A percentile compares a stretch with the other conserved stretches of the same genome.
phyloP scores from a whole-genome alignment of 1,140 invertebrate species.

The Diploscapter pachys region DNA sequence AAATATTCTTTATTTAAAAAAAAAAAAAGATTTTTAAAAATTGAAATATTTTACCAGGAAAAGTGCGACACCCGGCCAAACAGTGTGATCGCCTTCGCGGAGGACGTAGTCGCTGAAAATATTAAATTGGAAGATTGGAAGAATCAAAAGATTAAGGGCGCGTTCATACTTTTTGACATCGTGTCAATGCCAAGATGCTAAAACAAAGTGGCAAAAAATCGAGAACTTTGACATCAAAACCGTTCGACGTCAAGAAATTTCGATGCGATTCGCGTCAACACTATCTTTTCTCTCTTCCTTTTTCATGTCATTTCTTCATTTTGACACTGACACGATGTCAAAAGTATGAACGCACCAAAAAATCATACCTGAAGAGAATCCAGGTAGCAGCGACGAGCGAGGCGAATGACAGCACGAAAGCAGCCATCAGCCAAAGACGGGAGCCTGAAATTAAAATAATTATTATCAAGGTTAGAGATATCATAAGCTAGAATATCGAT shows the following conservation, averaged over 20 bases:
- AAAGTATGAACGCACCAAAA: slow-evolving; percentile 59
- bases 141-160: too few species aligned
- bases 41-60: slow-evolving; percentile 66
- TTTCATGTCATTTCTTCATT: too few species aligned
- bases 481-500: background rate
- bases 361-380: slow-evolving; percentile 73
- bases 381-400: slow-evolving; percentile 88
- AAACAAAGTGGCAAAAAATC: too few species aligned
- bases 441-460: slow-evolving; percentile 66
- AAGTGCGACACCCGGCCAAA: slow-evolving; percentile 71
- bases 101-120: slow-evolving; percentile 60
- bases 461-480: background rate
- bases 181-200: too few species aligned
- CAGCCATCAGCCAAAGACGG: slow-evolving; percentile 89
- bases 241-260: slow-evolving; percentile 78
- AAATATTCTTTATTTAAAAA: too few species aligned
- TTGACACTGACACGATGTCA: too few species aligned
- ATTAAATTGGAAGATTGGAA: too few species aligned
- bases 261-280: slow-evolving; percentile 67
- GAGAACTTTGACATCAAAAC: slow-evolving; percentile 62
- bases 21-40: too few species aligned
- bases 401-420: slow-evolving; percentile 91
- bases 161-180: too few species aligned
- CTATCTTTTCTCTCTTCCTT: slow-evolving; percentile 58
- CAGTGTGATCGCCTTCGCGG: slow-evolving; percentile 44